Percentiles rank a stretch among this genome's conserved stretches.
Conservation (phyloP, 1,140 invertebrate species). For the Arctopsyche grandis region DNA sequence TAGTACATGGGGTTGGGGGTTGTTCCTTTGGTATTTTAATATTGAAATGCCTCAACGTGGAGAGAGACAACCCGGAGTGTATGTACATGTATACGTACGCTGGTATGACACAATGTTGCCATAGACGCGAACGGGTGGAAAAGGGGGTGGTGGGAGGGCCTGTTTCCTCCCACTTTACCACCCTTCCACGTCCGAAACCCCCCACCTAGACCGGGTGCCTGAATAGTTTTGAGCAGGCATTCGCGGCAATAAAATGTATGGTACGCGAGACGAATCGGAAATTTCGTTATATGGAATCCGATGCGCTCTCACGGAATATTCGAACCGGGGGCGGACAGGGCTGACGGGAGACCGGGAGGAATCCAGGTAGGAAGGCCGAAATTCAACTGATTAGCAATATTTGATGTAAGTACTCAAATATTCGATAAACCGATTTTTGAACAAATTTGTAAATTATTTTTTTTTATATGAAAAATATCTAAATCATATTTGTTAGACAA, state of each 20-base stretch:
- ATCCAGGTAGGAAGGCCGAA: too few species aligned
- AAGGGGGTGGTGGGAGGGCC: background rate
- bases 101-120: slow-evolving; percentile 52
- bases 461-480: too few species aligned
- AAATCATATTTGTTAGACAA: too few species aligned
- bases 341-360: too few species aligned
- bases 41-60: slow-evolving; percentile 51
- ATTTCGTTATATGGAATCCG: slow-evolving; percentile 53
- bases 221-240: slow-evolving; percentile 48
- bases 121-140: background rate
- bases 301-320: slow-evolving; percentile 34
- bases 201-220: background rate
- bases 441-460: too few species aligned
- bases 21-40: slow-evolving; percentile 54
- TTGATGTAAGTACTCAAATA: too few species aligned
- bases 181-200: background rate
- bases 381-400: too few species aligned
- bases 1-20: slow-evolving; percentile 7
- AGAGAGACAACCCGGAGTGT: background rate
- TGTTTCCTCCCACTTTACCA: too few species aligned
- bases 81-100: slow-evolving; percentile 21
- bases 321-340: too few species aligned
- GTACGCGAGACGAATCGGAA: slow-evolving; percentile 55
- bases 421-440: too few species aligned
- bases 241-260: slow-evolving; percentile 54